phyloP scores from a whole-genome alignment of 2,888 invertebrate species.

The Drosophila anceps region DNA sequence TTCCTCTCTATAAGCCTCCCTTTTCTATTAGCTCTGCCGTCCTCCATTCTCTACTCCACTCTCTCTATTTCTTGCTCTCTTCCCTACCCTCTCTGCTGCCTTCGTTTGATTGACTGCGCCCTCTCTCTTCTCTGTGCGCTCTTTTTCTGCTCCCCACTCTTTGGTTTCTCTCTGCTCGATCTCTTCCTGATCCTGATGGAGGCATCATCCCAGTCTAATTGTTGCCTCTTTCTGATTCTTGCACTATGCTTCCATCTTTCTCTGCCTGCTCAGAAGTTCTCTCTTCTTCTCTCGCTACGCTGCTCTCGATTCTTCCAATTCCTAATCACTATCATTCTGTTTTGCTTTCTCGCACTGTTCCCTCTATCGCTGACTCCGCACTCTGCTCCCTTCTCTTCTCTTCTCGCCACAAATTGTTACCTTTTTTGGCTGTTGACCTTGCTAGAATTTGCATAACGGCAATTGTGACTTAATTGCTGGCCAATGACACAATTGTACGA shows the following conservation, averaged over 20 bases:
- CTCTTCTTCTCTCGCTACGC: background rate
- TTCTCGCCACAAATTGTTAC: background rate
- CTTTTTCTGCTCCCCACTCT: background rate
- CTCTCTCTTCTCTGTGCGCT: no score
- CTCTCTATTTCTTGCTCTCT: background rate
- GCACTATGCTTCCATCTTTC: background rate
- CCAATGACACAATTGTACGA: constrained; percentile 62
- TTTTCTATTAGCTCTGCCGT: background rate
- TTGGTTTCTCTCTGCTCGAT: background rate
- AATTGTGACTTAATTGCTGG: constrained; percentile 77
- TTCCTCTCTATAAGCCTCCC: background rate
- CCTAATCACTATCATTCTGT: background rate
- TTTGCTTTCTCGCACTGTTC: background rate
- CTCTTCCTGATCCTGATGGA: background rate
- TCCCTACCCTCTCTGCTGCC: background rate
- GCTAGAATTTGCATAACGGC: constrained; percentile 74
- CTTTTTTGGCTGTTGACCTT: constrained; percentile 69
- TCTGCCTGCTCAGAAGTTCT: background rate
- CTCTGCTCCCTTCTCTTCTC: background rate
- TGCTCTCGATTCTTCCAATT: background rate
- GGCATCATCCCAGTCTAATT: no score
- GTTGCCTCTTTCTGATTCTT: background rate
- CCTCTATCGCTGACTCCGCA: background rate
- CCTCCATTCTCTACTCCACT: background rate
- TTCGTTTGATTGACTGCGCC: background rate